Percentiles rank a stretch among this genome's conserved stretches.
Conservation (phyloP, 2,888 invertebrate genomes). For the Antitype chi region DNA sequence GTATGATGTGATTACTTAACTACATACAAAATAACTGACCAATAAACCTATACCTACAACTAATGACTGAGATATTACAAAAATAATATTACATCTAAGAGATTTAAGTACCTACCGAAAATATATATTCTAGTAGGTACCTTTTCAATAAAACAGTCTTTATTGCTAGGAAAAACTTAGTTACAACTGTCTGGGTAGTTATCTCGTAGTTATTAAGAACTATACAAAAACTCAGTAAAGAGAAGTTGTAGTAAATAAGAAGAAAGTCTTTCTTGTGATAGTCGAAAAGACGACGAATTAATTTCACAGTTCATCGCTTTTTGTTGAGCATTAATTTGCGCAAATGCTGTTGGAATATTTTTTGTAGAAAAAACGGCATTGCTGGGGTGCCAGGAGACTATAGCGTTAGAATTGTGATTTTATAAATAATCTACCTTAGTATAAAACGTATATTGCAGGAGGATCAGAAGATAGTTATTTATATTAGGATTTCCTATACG, state of each 20-base stretch:
- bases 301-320: constrained; percentile 21
- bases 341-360: not conserved
- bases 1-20: not conserved
- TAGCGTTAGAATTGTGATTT: too few species aligned
- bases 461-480: not conserved
- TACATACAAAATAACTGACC: not conserved
- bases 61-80: too few species aligned
- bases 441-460: not conserved
- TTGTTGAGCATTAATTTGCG: not conserved
- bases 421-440: not conserved
- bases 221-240: not conserved
- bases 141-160: not conserved
- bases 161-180: constrained; percentile 18
- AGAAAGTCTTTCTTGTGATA: constrained; percentile 2
- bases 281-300: constrained; percentile 1
- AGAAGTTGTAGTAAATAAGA: not conserved
- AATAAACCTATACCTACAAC: not conserved
- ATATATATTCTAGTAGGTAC: not conserved
- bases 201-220: constrained; percentile 1
- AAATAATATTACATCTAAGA: not conserved
- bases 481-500: not conserved
- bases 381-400: not conserved
- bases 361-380: not conserved
- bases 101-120: not conserved
- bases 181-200: constrained; percentile 7